Evolutionary conservation across 1,140 invertebrate species (phyloP).

Genomic region (Pseudomyrmex flavicornis): DNA sequence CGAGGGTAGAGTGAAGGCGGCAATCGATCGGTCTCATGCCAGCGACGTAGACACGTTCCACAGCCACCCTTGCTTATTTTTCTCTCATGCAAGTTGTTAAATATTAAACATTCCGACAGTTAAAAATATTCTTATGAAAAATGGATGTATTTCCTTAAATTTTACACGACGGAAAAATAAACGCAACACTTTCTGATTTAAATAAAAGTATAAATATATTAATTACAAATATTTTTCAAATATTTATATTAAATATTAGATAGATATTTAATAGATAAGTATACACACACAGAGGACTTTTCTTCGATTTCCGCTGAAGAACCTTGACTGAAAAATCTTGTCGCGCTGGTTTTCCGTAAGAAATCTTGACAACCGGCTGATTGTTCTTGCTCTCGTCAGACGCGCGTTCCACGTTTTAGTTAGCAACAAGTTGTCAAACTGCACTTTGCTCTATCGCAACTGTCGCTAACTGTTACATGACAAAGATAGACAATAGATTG

Average conservation of each 20-base stretch:
- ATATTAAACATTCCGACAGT: conserved; percentile 17
- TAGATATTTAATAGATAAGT: too few relatives aligned
- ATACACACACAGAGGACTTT: not conserved
- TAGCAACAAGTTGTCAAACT: conserved; percentile 68
- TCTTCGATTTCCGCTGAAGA: not conserved
- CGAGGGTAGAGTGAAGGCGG: conserved; percentile 57
- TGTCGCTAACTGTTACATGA: conserved; percentile 29
- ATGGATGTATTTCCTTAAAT: not conserved
- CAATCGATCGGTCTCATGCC: conserved; percentile 68
- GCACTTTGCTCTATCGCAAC: conserved; percentile 12
- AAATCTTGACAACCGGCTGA: conserved; percentile 65
- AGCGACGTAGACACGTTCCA: conserved; percentile 54
- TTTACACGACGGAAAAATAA: not conserved
- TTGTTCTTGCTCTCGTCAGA: conserved; percentile 59
- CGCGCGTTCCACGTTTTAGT: conserved; percentile 57
- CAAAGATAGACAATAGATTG: conserved; percentile 42
- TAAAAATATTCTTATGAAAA: not conserved
- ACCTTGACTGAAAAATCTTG: conserved; percentile 43
- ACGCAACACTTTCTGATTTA: too few relatives aligned
- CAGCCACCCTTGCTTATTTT: conserved; percentile 48
- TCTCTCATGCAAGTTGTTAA: conserved; percentile 23
- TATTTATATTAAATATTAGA: too few relatives aligned
- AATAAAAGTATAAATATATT: too few relatives aligned
- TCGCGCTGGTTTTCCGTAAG: conserved; percentile 52
- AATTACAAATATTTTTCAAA: too few relatives aligned